Conservation (phyloP, 2,113 vertebrate genomes). For the Phocoena phocoena region DNA sequence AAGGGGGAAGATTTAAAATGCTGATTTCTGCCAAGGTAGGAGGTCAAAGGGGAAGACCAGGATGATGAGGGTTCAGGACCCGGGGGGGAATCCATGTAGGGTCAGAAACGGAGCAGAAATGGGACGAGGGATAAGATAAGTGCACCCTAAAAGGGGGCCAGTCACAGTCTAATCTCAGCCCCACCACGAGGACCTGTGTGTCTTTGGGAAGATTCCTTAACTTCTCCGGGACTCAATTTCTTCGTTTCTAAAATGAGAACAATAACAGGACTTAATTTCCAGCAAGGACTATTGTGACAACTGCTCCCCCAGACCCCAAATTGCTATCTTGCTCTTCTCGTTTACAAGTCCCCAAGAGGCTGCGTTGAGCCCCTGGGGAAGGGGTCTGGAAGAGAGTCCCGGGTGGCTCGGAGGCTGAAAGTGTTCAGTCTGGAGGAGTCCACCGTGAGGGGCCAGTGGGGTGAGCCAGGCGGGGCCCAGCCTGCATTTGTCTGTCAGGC, state of each 20-base stretch:
- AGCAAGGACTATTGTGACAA: not conserved
- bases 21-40: not conserved
- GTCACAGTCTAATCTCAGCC: not conserved
- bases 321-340: not conserved
- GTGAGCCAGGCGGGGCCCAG: accelerated
- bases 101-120: not conserved
- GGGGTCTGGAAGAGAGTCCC: too few relatives aligned
- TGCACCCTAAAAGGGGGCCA: not conserved
- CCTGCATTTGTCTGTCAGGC: not conserved
- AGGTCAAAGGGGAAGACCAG: not conserved
- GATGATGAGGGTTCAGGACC: not conserved
- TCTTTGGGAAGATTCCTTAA: not conserved
- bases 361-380: not conserved
- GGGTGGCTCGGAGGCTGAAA: not conserved
- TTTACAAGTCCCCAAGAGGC: not conserved
- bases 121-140: too few relatives aligned
- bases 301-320: not conserved
- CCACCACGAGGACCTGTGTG: accelerated
- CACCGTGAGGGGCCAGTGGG: too few relatives aligned
- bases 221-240: not conserved
- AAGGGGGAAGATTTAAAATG: not conserved
- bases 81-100: not conserved
- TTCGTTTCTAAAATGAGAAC: not conserved
- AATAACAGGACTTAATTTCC: too few relatives aligned
- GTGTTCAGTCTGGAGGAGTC: not conserved